Conservation (phyloP, 2,888 invertebrate genomes). For the Opisthograptis luteolata region DNA sequence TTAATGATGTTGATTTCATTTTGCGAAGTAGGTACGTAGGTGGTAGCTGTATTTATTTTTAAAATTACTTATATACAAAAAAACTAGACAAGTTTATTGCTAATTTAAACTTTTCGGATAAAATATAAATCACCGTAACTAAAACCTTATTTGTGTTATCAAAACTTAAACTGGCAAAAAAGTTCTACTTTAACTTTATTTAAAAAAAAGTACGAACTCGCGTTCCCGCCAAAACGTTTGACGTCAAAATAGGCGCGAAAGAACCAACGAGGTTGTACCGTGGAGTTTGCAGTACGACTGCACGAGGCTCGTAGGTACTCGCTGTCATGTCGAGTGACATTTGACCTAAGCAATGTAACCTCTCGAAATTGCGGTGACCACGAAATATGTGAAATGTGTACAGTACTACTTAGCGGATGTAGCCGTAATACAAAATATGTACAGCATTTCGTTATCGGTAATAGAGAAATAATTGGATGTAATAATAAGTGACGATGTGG, state of each 20-base stretch:
- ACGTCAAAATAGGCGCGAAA: conserved; percentile 14
- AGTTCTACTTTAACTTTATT: too few relatives aligned
- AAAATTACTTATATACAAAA: neutral
- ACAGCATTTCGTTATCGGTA: too few relatives aligned
- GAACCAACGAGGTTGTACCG: conserved; percentile 25
- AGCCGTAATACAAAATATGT: neutral
- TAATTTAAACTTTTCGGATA: too few relatives aligned
- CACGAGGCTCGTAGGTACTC: conserved; percentile 18
- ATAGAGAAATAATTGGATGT: too few relatives aligned
- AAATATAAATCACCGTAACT: neutral
- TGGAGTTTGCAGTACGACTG: conserved; percentile 38
- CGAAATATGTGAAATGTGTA: conserved; percentile 19
- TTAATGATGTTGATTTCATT: conserved; percentile 15
- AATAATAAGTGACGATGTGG: too few relatives aligned
- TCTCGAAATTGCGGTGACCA: conserved; percentile 24
- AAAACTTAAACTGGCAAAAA: too few relatives aligned
- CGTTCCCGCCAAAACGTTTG: conserved; percentile 21
- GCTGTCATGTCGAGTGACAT: conserved; percentile 29
- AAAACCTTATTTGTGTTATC: neutral
- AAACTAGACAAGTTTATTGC: too few relatives aligned
- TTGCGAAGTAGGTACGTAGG: too few relatives aligned
- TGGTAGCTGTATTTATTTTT: neutral
- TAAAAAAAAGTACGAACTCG: neutral
- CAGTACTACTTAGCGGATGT: conserved; percentile 5
- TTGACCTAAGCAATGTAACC: conserved; percentile 37